Evolutionary conservation across 2,888 invertebrate genomes (phyloP), one percentile per base, ranked within the genome.

Genomic region (Pomacea canaliculata): DNA sequence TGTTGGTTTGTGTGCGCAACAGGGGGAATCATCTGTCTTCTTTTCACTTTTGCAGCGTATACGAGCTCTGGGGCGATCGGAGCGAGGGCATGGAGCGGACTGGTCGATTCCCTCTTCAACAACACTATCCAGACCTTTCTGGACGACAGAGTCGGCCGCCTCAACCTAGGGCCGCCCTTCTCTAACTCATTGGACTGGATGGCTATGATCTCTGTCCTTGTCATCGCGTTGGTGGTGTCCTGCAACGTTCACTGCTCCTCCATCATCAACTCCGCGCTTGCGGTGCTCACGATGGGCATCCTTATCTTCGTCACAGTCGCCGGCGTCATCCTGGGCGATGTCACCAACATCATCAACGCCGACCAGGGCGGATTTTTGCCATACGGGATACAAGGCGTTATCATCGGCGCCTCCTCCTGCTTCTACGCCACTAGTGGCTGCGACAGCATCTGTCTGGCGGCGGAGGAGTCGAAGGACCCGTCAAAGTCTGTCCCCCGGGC

Each of bases 321-420:
- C 48, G 97, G 97, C 0, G 94, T 96, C 87, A 94, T 94, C 89
- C 95, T 95, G 87, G 96, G 96, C 0, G 94, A 96, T 85, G 91
- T 94, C 10, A 91, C 92, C 7, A 97, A 97, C 87, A 97, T 97
- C 97, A 94, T 94, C 0, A 93, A 82, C 72, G 65, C 78, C 19
- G 81, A 79, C 8, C 79, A 82, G 23, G 87, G 87, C 1, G 88
- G 88, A n/a, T 89, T 89, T 78, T 80, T 88, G 49, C 88, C 88
- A 0, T 84, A 83, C 79, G 89, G 89, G 2, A 72, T 87, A 23
- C 77, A 80, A 13, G 89, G 89, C 0, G 89, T 91, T 73, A 77
- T 91, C 18, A 88, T 90, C 16, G 91, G 91, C 4, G 90, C 91
- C 7, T 89, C 90, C 0, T 86, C 90, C 16, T 91, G 91, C 75